These are phyloP conservation scores for Acanthis flammea DNA, from an alignment of 2,797 vertebrate genomes.

Conservation along the genomic window DNA sequence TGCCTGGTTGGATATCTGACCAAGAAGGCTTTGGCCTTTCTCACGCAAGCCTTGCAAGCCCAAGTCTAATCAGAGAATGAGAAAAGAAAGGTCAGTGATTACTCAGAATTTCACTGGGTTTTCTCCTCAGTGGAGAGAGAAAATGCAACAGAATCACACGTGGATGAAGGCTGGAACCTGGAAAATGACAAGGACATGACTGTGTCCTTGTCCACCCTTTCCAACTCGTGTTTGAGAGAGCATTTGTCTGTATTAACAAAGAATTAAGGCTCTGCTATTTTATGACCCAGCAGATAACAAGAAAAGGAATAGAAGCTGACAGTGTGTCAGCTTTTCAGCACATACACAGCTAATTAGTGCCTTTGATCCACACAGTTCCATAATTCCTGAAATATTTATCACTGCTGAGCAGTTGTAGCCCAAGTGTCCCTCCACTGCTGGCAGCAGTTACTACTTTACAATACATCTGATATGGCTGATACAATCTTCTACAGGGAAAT, in stretches of 20 bases:
- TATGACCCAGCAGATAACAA: background rate
- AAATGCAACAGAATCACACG: background rate
- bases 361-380: background rate
- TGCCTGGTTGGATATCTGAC: constrained; percentile 91
- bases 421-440: background rate
- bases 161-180: background rate
- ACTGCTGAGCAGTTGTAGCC: background rate
- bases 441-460: background rate
- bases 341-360: background rate
- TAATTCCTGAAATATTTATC: background rate
- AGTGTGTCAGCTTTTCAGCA: background rate
- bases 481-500: background rate
- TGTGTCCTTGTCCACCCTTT: background rate
- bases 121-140: background rate
- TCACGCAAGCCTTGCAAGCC: constrained; percentile 90
- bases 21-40: constrained; percentile 90
- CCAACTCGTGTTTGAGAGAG: background rate
- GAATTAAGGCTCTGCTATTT: background rate
- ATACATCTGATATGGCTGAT: background rate
- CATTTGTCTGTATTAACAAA: background rate
- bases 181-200: background rate
- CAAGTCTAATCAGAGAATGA: constrained; percentile 76
- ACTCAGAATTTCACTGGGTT: background rate
- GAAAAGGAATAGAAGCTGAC: background rate
- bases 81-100: background rate